Evolutionary conservation across 2,797 vertebrate species (phyloP).

Genomic region (Falco rusticolus): DNA sequence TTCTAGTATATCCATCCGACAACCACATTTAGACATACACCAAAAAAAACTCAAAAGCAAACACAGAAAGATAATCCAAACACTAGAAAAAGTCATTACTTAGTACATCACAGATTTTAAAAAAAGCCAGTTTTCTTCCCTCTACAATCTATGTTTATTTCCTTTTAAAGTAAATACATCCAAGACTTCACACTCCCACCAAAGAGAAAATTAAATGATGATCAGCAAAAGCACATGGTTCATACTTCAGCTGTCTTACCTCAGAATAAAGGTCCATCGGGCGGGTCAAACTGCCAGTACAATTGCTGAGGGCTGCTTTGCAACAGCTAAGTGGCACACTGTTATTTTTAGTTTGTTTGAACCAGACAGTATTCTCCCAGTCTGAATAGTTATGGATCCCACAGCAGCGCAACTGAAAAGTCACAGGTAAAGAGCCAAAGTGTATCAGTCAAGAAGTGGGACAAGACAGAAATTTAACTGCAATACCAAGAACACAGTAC

Average conservation of each 20-base stretch:
- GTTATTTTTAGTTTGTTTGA: conserved; percentile 93
- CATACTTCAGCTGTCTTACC: conserved; percentile 73
- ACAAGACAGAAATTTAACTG: neutral
- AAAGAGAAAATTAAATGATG: neutral
- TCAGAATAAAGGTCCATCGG: conserved; percentile 93
- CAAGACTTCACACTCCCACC: neutral
- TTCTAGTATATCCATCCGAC: neutral
- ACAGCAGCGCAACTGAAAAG: conserved; percentile 88
- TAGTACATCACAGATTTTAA: neutral
- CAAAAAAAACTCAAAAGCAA: neutral
- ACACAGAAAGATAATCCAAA: neutral
- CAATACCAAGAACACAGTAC: neutral
- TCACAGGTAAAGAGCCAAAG: neutral
- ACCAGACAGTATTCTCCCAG: conserved; percentile 95
- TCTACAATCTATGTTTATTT: neutral
- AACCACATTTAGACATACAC: neutral
- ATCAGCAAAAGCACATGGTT: neutral
- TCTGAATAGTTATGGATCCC: conserved; percentile 96
- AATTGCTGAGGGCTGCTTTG: conserved; percentile 87
- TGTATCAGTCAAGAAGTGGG: neutral
- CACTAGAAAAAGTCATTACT: neutral
- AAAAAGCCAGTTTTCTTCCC: accelerated
- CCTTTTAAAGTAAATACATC: neutral
- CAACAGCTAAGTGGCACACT: conserved; percentile 97
- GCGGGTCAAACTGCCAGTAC: conserved; percentile 87